A percentile compares a stretch with the other conserved stretches of the same genome.
These are phyloP conservation scores for Cetoscarus ocellatus DNA, from an alignment of 2,797 vertebrate genomes.

Conservation along the genomic window DNA sequence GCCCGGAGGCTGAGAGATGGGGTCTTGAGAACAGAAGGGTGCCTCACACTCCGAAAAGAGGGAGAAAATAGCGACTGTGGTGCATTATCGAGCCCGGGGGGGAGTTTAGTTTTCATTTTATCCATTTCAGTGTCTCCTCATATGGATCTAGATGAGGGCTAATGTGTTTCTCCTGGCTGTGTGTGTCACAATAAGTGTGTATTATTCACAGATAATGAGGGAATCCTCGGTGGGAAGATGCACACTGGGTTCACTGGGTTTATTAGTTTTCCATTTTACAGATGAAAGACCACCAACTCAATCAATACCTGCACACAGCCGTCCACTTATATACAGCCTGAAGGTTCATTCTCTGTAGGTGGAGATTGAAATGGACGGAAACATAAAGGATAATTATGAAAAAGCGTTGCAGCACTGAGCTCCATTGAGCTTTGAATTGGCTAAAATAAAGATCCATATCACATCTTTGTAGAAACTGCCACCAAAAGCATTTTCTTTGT, in stretches of 20 bases:
- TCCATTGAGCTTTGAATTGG: no score
- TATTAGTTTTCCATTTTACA: constrained; percentile 11
- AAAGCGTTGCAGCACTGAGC: background rate
- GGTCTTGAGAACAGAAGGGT: constrained; percentile 58
- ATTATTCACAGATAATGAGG: constrained; percentile 50
- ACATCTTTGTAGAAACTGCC: background rate
- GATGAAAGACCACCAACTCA: background rate
- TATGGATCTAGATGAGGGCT: constrained; percentile 7
- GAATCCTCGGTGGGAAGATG: constrained; percentile 36
- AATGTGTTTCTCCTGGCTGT: constrained; percentile 23
- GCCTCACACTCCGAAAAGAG: constrained; percentile 42
- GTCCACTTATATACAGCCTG: background rate
- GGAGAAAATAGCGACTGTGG: constrained; percentile 31
- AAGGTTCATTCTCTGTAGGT: background rate
- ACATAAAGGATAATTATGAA: background rate
- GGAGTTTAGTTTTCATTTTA: constrained; percentile 30
- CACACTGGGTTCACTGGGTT: constrained; percentile 36
- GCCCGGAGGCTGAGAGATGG: constrained; percentile 56
- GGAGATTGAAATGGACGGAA: background rate
- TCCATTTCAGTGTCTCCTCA: constrained; percentile 4
- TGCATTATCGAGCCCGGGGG: constrained; percentile 22
- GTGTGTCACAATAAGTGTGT: background rate
- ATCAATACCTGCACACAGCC: constrained; percentile 15
- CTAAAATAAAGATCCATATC: no score
- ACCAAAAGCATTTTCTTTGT: background rate